phyloP scores from a whole-genome alignment of 2,113 vertebrate species.

The Oreochromis tanganicae region DNA sequence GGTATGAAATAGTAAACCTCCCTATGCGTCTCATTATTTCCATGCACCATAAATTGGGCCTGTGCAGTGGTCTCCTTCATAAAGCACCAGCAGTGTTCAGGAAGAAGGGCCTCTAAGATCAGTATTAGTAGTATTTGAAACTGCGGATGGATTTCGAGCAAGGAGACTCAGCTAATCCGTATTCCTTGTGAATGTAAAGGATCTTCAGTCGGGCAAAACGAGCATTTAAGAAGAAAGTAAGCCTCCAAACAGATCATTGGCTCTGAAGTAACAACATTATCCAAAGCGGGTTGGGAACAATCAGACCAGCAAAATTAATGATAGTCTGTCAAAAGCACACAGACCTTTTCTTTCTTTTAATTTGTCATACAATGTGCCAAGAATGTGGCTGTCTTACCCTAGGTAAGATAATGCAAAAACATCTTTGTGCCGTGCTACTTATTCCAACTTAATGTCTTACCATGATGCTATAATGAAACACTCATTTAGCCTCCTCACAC shows the following conservation, averaged over 20 bases:
- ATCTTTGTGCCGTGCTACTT: not conserved
- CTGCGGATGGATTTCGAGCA: not conserved
- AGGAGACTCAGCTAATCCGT: not conserved
- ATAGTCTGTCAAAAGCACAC: not conserved
- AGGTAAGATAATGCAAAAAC: not conserved
- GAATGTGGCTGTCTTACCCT: not conserved
- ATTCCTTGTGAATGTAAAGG: slow-evolving; percentile 1
- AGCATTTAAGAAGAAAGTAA: slow-evolving; percentile 20
- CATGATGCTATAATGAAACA: not conserved
- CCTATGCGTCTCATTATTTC: slow-evolving; percentile 47
- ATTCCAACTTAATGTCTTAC: not conserved
- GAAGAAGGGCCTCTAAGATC: not conserved
- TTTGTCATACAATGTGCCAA: not conserved
- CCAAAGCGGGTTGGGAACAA: not conserved
- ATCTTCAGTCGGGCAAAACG: slow-evolving; percentile 20
- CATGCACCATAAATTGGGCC: slow-evolving; percentile 33
- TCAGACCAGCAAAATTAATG: not conserved
- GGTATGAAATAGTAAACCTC: slow-evolving; percentile 15
- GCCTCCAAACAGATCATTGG: slow-evolving; percentile 2
- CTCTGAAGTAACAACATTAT: not conserved
- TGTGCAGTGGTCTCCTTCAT: not conserved
- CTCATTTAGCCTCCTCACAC: not conserved
- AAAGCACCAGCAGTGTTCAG: slow-evolving; percentile 1
- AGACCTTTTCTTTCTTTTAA: not conserved
- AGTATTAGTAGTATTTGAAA: not conserved